Evolutionary conservation across 2,113 vertebrate species (phyloP).

Genomic region (Indri indri): DNA sequence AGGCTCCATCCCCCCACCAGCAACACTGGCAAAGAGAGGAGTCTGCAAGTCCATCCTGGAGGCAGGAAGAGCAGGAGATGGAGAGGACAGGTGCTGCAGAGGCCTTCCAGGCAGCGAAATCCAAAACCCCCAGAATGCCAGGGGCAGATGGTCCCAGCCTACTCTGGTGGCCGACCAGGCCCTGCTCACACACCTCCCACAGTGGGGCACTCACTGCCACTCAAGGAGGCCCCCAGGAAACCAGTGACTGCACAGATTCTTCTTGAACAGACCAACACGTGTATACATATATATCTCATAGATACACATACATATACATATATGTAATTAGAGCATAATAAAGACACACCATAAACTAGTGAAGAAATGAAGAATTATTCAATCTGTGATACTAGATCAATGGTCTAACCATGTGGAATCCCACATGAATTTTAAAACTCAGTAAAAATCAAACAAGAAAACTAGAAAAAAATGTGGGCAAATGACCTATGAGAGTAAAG

Average conservation of each 20-base stretch:
- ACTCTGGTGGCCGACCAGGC: neutral
- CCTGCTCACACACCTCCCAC: neutral
- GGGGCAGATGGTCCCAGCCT: neutral
- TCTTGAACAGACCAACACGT: neutral
- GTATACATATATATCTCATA: neutral
- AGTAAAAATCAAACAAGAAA: slow-evolving; percentile 42
- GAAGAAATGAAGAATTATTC: neutral
- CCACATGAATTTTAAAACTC: slow-evolving; percentile 13
- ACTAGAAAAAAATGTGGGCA: neutral
- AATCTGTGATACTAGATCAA: neutral
- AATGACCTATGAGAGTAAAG: neutral
- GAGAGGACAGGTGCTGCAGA: neutral
- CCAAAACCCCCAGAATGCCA: neutral
- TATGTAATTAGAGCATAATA: neutral
- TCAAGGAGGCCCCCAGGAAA: neutral
- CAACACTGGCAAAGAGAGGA: neutral
- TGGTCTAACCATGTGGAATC: neutral
- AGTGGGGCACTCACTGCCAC: neutral
- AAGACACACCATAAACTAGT: neutral
- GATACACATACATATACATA: neutral
- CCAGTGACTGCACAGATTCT: neutral
- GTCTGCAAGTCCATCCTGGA: neutral
- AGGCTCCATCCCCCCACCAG: neutral
- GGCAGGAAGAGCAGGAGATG: neutral
- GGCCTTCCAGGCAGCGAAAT: neutral